Conservation (phyloP, 2,113 vertebrate genomes). For the Equus quagga region DNA sequence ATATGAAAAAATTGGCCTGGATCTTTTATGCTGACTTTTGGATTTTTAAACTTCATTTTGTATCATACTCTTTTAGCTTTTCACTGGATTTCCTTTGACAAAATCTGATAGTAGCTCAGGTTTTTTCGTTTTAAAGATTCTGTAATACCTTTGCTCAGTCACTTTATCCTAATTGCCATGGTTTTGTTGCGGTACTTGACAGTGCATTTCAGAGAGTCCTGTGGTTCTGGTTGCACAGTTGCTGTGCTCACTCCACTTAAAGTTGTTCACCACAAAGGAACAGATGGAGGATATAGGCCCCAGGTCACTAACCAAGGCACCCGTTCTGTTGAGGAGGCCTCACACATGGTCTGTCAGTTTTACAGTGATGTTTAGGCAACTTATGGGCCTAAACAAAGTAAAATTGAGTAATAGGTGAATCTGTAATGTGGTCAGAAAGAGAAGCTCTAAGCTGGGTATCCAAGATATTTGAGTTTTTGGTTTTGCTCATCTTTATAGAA, state of each 20-base stretch:
- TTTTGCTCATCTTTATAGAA: conserved; percentile 17
- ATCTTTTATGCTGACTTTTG: neutral
- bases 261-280: neutral
- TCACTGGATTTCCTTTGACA: conserved; percentile 40
- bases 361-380: neutral
- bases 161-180: neutral
- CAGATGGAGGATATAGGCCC: neutral
- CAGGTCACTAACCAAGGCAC: neutral
- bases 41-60: neutral
- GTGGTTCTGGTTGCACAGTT: neutral
- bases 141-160: neutral
- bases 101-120: neutral
- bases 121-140: neutral
- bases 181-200: neutral
- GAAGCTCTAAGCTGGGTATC: neutral
- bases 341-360: neutral
- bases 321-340: neutral
- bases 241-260: neutral
- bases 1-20: neutral
- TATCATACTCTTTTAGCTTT: neutral
- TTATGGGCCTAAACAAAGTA: neutral
- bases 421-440: neutral
- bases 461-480: neutral
- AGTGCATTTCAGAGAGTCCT: neutral
- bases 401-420: neutral